Evolutionary conservation across 2,113 vertebrate species (phyloP), one percentile per base, ranked within the genome.

Genomic region (Leptobrachium ailaonicum): DNA sequence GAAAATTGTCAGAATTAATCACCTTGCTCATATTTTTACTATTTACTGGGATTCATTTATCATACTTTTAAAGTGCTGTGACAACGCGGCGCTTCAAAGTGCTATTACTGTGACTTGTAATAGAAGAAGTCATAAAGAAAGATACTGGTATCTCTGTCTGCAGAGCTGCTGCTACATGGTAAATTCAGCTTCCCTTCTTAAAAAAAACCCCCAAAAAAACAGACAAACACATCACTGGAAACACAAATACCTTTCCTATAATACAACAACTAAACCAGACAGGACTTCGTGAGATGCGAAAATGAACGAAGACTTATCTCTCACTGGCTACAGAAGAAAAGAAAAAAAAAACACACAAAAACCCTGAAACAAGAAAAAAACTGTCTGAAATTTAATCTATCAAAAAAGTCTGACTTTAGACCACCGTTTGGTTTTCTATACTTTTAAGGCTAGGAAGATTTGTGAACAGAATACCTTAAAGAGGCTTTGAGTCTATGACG

Each of bases 1-100:
- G 78, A 90, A 90, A 88, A 91, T 92, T 94, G 95, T 94, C 95
- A 95, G 91, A 92, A 92, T 93, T 94, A 95, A 96, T 96, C 88
- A 91, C 84, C 83, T 82, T 91, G 73, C 83, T 89, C 89, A 88
- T 92, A 90, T 91, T 92, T 93, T 90, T 85, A 88, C 82, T 90
- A 87, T 87, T 91, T 89, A 85, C 78, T 69, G 71, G 80, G 83
- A 77, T 88, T 92, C 91, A 92, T 92, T 90, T 88, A 88, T 90
- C 90, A 89, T 82, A 88, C 84, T 85, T 83, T 88, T 87, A 47
- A 74, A 87, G 83, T 84, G 84, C 41, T 50, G 72, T 90, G 89
- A 93, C 92, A 94, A 93, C 77, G 84, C 67, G 73, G 66, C 87
- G 90, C 83, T 75, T 85, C 85, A 87, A 87, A 85, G 83, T 83